Base-by-base conservation (phyloP, 2,113 vertebrate genomes). In the Myrmophylax atrothorax region DNA sequence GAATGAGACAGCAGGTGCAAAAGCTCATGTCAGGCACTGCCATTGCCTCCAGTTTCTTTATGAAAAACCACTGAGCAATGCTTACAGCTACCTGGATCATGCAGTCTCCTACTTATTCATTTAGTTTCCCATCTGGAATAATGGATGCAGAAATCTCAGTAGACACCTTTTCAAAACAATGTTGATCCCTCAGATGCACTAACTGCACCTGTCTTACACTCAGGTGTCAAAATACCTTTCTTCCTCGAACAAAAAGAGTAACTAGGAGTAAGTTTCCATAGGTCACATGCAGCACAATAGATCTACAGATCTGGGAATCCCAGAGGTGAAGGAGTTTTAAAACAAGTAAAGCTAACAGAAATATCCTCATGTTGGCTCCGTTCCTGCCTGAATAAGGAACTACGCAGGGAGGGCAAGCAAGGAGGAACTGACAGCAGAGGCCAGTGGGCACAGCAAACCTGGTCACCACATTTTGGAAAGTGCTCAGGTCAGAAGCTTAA, bases 381-480 rank as follows among this genome's bases (percentile, higher is more conserved):
- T 12, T 76, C 49, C 79, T 85, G 38, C 31, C 59, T 46, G 3
- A 84, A 77, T 1, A 3, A 68, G 24, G 79, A 92, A 25, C 13
- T 28, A 58, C 40, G 11, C 0, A 1, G 24, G 44, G 29, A 72
- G 2, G 26, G 31, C 44, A 59, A 52, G 53, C 1, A 1, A 80
- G 80, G 37, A 64, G 58, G 35, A 76, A 37, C 8, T 14, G 28
- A 29, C 2, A 25, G 58, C 63, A 83, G 53, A 82, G 73, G 29
- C n/a, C 47, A 35, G 35, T 5, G 2, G 10, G 29, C n/a, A 44
- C 0, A 0, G 63, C 40, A 59, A 75, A 56, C 47, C 67, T 67
- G 33, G 37, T 35, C 16, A 88, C 53, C 4, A 0, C 2, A 1
- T 2, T 64, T 12, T 10, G 1, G 55, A 40, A 91, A 83, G n/a